Evolutionary conservation across 2,113 vertebrate species (phyloP).

Genomic region (Leptodactylus fuscus): DNA sequence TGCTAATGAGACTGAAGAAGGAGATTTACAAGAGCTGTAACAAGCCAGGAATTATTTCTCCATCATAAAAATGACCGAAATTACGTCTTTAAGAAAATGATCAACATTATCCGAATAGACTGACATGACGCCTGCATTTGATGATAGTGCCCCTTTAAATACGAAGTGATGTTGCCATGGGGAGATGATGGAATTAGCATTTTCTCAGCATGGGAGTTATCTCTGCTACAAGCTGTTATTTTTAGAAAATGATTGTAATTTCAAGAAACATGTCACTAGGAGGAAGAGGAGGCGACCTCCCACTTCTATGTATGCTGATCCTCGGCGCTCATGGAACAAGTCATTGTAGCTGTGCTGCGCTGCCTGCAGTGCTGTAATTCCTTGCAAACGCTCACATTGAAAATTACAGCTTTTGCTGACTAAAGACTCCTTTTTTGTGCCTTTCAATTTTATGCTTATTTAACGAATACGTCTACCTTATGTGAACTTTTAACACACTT

Average conservation of each 20-base stretch:
- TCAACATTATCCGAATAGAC: not conserved
- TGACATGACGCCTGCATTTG: not conserved
- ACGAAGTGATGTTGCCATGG: slow-evolving; percentile 78
- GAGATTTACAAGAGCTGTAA: not conserved
- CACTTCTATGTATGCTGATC: not conserved
- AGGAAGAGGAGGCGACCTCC: slow-evolving; percentile 32
- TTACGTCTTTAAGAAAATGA: not conserved
- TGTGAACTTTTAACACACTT: slow-evolving; percentile 4
- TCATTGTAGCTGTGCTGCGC: not conserved
- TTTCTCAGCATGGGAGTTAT: slow-evolving; percentile 71
- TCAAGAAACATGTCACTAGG: slow-evolving; percentile 43
- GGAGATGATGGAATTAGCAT: slow-evolving; percentile 80
- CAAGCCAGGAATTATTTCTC: not conserved
- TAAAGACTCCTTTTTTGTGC: not conserved
- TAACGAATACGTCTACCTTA: not conserved
- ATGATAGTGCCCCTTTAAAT: not conserved
- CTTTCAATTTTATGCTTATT: not conserved
- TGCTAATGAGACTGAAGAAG: not conserved
- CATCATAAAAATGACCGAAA: not conserved
- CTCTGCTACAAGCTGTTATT: slow-evolving; percentile 74
- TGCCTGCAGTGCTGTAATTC: slow-evolving; percentile 15
- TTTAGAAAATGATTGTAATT: slow-evolving; percentile 73
- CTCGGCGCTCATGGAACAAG: not conserved
- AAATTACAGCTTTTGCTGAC: slow-evolving; percentile 2
- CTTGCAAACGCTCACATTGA: not conserved